These are phyloP conservation scores for Drosophila sp. DNA, from an alignment of 1,140 invertebrate genomes.

Conservation along the genomic window DNA sequence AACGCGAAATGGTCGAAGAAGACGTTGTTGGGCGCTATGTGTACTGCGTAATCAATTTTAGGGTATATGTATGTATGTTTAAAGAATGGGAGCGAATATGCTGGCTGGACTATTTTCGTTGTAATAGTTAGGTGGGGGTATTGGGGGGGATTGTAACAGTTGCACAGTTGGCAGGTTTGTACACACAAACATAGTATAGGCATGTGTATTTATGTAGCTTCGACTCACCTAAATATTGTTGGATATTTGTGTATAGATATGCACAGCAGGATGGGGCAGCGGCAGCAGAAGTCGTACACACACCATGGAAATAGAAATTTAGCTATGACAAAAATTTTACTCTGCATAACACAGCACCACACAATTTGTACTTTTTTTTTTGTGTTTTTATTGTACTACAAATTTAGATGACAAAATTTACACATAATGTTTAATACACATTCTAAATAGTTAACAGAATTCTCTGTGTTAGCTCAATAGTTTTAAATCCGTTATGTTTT, in stretches of 20 bases:
- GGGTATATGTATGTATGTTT: slow-evolving; percentile 6
- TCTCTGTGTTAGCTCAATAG: slow-evolving; percentile 47
- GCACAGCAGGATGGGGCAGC: slow-evolving; percentile 53
- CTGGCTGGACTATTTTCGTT: slow-evolving; percentile 64
- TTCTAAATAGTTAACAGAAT: slow-evolving; percentile 59
- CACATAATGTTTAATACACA: slow-evolving; percentile 39
- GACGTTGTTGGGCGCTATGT: slow-evolving; percentile 26
- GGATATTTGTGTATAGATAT: slow-evolving; percentile 58
- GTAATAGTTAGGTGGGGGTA: slow-evolving; percentile 19
- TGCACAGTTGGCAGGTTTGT: slow-evolving; percentile 57
- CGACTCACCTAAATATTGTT: slow-evolving; percentile 67
- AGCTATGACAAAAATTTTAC: slow-evolving; percentile 28
- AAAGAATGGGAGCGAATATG: not conserved
- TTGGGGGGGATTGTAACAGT: slow-evolving; percentile 52
- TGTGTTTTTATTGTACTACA: slow-evolving; percentile 17
- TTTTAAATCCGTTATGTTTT: slow-evolving; percentile 1
- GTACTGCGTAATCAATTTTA: slow-evolving; percentile 79
- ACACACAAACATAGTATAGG: slow-evolving; percentile 13
- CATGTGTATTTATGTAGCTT: not conserved
- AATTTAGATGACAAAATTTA: slow-evolving; percentile 52
- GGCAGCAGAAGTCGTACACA: slow-evolving; percentile 55
- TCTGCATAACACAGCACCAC: slow-evolving; percentile 59
- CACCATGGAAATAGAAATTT: slow-evolving; percentile 56
- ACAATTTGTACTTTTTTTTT: slow-evolving; percentile 44
- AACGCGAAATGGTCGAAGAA: slow-evolving; percentile 49